Base-by-base conservation (phyloP, 2,113 vertebrate species). In the Zonotrichia leucophrys region DNA sequence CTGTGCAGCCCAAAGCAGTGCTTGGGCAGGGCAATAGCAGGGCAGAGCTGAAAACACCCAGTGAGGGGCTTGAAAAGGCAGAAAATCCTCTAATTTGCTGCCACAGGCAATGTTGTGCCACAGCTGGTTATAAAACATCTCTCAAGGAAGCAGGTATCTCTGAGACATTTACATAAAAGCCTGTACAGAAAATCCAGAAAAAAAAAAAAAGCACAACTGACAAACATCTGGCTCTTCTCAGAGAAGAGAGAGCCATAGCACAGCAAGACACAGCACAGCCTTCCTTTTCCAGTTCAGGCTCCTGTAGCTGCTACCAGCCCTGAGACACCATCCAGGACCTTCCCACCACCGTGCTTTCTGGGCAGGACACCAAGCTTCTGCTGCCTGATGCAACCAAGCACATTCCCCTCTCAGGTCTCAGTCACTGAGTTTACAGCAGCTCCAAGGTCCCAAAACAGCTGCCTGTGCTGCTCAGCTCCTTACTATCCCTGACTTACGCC, bases 401-500 rank as follows among this genome's bases (percentile, higher is more conserved):
- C 4, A 4, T 28, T 46, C 13, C 24, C n/a, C 44, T 33, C 28
- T 25, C 35, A 55, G 47, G 62, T 18, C 47, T 53, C 50, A 30
- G 19, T 22, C 55, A 12, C 1, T 0, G 2, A 5, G 28, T 8
- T 82, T 19, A 22, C 33, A 47, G 63, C 5, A 52, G 56, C 25
- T n/a, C 23, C 0, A 1, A 70, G 24, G 53, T 15, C 35, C 69
- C 39, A 44, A 31, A n/a, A 9, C 60, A 55, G 20, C 8, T 2
- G 28, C 41, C 42, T 5, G 27, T 14, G 2, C 2, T 18, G 21
- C 72, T 31, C 18, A 59, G 47, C 28, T 81, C 33, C 83, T 56
- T 47, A 20, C 0, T 0, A 16, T 3, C 47, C 49, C 50, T 39
- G 41, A 24, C 7, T 25, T 15, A 20, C 7, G 15, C 19, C n/a